A percentile compares a stretch with the other conserved stretches of the same genome.
Conservation (phyloP, 2,113 vertebrate species). For the Nothocercus nigrocapillus region DNA sequence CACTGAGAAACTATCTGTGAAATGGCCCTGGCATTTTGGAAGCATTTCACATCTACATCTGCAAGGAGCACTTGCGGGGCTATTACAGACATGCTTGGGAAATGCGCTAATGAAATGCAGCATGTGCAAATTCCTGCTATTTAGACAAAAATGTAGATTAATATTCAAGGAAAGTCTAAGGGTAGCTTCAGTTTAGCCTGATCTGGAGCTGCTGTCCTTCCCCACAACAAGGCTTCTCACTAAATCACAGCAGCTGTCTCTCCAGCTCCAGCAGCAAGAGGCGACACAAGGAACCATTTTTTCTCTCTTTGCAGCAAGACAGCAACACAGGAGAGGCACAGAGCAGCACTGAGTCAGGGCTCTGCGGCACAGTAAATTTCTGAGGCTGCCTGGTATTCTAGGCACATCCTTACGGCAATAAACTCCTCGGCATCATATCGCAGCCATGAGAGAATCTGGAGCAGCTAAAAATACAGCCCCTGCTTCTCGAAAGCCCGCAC, state of each 20-base stretch:
- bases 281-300: slow-evolving; percentile 59
- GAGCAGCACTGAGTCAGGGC: slow-evolving; percentile 56
- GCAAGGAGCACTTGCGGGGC: not conserved
- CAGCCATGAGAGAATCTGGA: slow-evolving; percentile 67
- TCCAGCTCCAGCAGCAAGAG: not conserved
- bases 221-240: not conserved
- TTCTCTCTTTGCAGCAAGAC: not conserved
- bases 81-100: not conserved
- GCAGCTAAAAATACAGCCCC: slow-evolving; percentile 75
- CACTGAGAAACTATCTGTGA: not conserved
- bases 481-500: slow-evolving; percentile 47
- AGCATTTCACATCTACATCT: not conserved
- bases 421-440: slow-evolving; percentile 69
- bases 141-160: not conserved
- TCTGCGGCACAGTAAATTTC: slow-evolving; percentile 71
- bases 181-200: not conserved
- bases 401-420: slow-evolving; percentile 71
- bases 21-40: not conserved
- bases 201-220: not conserved
- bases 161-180: not conserved
- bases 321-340: slow-evolving; percentile 43
- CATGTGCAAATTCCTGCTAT: not conserved
- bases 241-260: slow-evolving; percentile 51
- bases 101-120: slow-evolving; percentile 4
- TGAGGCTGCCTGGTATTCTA: slow-evolving; percentile 71